Evolutionary conservation across 2,113 vertebrate genomes (phyloP).

Genomic region (Caranx ignobilis): DNA sequence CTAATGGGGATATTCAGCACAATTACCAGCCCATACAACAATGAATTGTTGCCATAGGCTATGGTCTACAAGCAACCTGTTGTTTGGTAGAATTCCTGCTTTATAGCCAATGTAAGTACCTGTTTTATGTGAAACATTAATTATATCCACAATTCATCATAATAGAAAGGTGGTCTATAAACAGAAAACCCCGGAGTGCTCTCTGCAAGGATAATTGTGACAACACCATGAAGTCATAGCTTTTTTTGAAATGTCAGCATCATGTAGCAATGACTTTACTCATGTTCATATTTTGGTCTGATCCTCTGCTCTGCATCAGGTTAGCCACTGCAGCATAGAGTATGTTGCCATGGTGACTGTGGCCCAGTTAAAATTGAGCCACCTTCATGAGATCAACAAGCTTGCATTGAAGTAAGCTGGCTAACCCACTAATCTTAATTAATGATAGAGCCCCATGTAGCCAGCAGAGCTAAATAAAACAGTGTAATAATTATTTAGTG

Average conservation of each 20-base stretch:
- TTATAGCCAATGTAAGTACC: background rate
- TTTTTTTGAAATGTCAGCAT: slow-evolving; percentile 37
- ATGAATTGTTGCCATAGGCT: background rate
- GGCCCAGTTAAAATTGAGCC: slow-evolving; percentile 1
- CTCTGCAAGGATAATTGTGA: background rate
- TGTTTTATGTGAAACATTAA: slow-evolving; percentile 11
- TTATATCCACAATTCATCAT: background rate
- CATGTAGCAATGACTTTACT: slow-evolving; percentile 21
- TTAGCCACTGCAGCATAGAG: slow-evolving; percentile 1
- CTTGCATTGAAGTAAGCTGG: background rate
- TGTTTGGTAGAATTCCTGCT: slow-evolving; percentile 3
- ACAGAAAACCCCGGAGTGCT: background rate
- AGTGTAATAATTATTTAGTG: slow-evolving; percentile 5
- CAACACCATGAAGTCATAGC: background rate
- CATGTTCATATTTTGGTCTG: slow-evolving; percentile 26
- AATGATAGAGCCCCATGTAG: background rate
- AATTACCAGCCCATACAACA: background rate
- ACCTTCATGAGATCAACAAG: background rate
- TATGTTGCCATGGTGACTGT: slow-evolving; percentile 26
- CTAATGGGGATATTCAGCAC: slow-evolving; percentile 2
- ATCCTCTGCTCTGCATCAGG: slow-evolving; percentile 13
- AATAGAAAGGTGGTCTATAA: background rate
- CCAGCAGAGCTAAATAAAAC: background rate
- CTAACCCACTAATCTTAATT: slow-evolving; percentile 28
- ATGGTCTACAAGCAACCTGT: slow-evolving; percentile 1